Percentiles rank a stretch among this genome's conserved stretches.
Conservation (phyloP, 2,888 invertebrate species). For the Pristionchus maxplancki region DNA sequence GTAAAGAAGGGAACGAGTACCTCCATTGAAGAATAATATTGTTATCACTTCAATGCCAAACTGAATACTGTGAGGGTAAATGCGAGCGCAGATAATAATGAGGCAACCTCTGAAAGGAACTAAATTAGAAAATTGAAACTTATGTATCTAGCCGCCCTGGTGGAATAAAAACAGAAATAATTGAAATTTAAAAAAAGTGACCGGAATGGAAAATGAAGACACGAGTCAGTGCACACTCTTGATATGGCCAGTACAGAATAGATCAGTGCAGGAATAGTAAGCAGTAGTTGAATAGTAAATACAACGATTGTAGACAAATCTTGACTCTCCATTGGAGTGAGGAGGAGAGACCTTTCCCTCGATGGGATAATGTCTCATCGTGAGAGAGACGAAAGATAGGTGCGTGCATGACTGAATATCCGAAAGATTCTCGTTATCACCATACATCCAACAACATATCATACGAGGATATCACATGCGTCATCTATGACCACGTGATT, state of each 20-base stretch:
- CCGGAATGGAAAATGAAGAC: conserved; percentile 13
- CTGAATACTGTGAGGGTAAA: conserved; percentile 10
- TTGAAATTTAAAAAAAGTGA: background rate
- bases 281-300: background rate
- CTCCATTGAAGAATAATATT: too few species aligned
- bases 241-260: background rate
- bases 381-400: background rate
- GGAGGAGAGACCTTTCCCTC: background rate
- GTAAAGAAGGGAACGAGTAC: too few species aligned
- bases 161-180: too few species aligned
- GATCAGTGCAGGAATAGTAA: background rate
- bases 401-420: background rate
- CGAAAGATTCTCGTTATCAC: background rate
- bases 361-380: conserved; percentile 1
- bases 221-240: background rate
- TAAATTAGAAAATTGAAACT: background rate
- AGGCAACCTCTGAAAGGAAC: background rate
- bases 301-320: background rate
- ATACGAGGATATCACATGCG: background rate
- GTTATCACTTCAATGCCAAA: background rate
- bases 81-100: background rate
- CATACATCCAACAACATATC: background rate
- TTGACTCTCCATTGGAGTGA: background rate
- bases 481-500: background rate
- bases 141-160: too few species aligned